A percentile compares a stretch with the other conserved stretches of the same genome.
Conservation (phyloP, 2,797 vertebrate genomes). For the Dryobates pubescens region DNA sequence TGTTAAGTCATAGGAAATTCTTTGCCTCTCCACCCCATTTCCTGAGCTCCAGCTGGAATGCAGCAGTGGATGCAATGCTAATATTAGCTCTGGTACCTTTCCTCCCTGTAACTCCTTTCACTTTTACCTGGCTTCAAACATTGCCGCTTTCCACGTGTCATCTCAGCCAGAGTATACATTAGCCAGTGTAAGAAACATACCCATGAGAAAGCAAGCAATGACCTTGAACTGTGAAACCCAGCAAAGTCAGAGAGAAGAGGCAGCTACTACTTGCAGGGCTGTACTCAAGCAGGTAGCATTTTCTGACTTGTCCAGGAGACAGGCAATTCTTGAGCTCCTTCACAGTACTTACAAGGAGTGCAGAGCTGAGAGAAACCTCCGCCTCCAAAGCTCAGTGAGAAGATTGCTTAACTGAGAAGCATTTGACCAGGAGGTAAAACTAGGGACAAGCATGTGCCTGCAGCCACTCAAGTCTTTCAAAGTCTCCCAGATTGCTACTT, state of each 20-base stretch:
- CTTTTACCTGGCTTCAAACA: constrained; percentile 38
- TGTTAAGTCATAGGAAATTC: constrained; percentile 62
- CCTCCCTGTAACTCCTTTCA: constrained; percentile 21
- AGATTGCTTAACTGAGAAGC: neutral
- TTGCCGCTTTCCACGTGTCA: neutral
- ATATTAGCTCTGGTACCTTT: constrained; percentile 28
- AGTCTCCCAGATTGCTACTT: neutral
- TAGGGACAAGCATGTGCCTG: neutral
- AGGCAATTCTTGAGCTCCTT: neutral
- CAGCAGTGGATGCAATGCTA: neutral
- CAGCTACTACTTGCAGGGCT: neutral
- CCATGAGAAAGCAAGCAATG: neutral
- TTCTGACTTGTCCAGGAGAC: neutral
- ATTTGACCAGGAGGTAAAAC: neutral
- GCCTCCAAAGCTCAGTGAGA: neutral
- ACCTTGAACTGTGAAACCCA: neutral
- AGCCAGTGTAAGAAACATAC: neutral
- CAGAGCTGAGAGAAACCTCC: neutral
- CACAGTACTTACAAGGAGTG: neutral
- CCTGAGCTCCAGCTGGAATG: constrained; percentile 34
- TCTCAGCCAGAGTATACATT: neutral
- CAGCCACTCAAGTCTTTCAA: neutral
- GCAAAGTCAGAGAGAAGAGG: neutral
- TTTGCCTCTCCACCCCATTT: constrained; percentile 56
- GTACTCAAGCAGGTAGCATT: neutral